These are phyloP conservation scores for Ctenochaetus hawaiiensis DNA, from an alignment of 2,797 vertebrate species.

Conservation along the genomic window DNA sequence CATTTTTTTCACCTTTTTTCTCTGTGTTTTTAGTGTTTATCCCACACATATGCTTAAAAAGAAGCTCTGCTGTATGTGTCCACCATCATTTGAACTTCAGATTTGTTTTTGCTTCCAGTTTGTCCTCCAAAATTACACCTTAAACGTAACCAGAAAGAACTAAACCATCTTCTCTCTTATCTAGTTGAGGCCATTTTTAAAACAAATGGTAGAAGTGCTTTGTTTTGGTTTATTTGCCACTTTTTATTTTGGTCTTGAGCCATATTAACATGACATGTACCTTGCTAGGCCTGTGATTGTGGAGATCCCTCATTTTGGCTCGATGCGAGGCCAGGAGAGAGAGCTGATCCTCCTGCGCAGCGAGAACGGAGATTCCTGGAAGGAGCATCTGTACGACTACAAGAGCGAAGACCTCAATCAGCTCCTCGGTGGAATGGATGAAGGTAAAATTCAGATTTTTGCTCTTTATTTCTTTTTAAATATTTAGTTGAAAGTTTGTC, in stretches of 20 bases:
- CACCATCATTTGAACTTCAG: slow-evolving; percentile 12
- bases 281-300: slow-evolving; percentile 95
- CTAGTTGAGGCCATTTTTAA: neutral
- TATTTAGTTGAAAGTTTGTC: neutral
- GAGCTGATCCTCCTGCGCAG: slow-evolving; percentile 97
- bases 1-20: slow-evolving; percentile 10
- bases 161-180: neutral
- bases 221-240: slow-evolving; percentile 1
- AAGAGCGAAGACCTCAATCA: slow-evolving; percentile 92
- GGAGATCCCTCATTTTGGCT: slow-evolving; percentile 99
- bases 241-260: slow-evolving; percentile 10
- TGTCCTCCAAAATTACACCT: neutral
- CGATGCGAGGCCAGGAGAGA: slow-evolving; percentile 95
- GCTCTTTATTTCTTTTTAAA: neutral
- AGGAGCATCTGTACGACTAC: slow-evolving; percentile 97
- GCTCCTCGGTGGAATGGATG: slow-evolving; percentile 97
- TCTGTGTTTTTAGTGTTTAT: neutral
- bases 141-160: slow-evolving; percentile 4
- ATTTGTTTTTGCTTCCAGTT: slow-evolving; percentile 2
- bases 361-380: slow-evolving; percentile 97
- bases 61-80: neutral
- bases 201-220: neutral
- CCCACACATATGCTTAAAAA: neutral
- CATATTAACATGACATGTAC: slow-evolving; percentile 51
- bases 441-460: slow-evolving; percentile 85